Base-by-base conservation (phyloP, 2,113 vertebrate species). In the Thryonomys swinderianus region DNA sequence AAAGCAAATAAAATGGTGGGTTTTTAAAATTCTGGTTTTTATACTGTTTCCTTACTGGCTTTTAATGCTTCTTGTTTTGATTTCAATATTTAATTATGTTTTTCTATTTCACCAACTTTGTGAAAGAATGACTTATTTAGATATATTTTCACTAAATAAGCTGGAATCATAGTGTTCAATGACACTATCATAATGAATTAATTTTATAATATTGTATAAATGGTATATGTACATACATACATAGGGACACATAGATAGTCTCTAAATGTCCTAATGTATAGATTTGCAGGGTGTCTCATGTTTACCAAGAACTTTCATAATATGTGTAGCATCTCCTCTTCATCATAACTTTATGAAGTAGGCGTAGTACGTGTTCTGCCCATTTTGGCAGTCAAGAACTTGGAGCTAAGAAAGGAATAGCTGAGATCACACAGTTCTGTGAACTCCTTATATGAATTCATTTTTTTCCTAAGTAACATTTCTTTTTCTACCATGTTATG, bases 41-140 rank as follows among this genome's bases (percentile, higher is more conserved):
- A 74, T 7, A 71, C 73, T 80, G 20, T 83, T 93, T 91, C n/a
- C 25, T 83, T 25, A 18, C 64, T 94, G 55, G 40, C 53, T 93
- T 95, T 89, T 69, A 71, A 2, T 80, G 32, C 5, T 59, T 87
- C 80, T 87, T 67, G 16, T 18, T 86, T 82, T 91, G n/a, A 59
- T 91, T 93, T 91, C 82, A 95, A 88, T 78, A 88, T 90, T 88
- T 94, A 78, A 88, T 71, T 92, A 62, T 42, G 25, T 17, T 94
- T 95, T 95, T 85, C 93, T 83, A 80, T n/a, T 88, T 91, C 55
- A 85, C 67, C 66, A 90, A 88, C 37, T 95, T 91, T 69, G 12
- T 69, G 34, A 66, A 90, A 73, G 14, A 51, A 69, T 82, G 40
- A 61, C n/a, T 90, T 91, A 37, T 45, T 95, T 67, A 34, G 55